Percentiles rank a stretch among this genome's conserved stretches.
These are phyloP conservation scores for Eonycteris spelaea DNA, from an alignment of 2,113 vertebrate genomes.

Conservation along the genomic window DNA sequence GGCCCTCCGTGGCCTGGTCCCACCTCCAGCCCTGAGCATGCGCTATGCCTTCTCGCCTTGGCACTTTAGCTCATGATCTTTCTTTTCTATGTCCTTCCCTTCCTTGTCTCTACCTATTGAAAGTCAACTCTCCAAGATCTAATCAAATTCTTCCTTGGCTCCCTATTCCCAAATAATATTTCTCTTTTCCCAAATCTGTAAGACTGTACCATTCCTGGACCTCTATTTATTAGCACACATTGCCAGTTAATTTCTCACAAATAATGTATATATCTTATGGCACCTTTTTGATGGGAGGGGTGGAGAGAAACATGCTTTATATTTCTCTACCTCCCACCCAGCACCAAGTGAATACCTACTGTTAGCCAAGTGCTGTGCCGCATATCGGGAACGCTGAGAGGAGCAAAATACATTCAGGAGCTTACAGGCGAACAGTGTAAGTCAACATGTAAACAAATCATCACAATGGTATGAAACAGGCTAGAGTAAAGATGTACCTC, in stretches of 20 bases:
- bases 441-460: not conserved
- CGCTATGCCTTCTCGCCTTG: not conserved
- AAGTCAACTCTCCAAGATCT: not conserved
- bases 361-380: not conserved
- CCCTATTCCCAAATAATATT: not conserved
- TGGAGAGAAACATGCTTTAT: not conserved
- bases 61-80: not conserved
- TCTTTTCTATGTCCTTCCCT: not conserved
- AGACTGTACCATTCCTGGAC: accelerated
- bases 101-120: not conserved
- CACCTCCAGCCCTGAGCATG: not conserved
- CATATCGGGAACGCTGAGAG: not conserved
- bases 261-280: not conserved
- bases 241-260: slow-evolving; percentile 3
- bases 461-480: not conserved
- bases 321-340: not conserved
- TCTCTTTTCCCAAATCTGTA: not conserved
- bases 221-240: not conserved
- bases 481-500: not conserved
- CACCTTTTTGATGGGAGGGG: not conserved
- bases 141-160: not conserved
- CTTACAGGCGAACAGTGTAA: not conserved
- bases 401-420: not conserved
- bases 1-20: not conserved
- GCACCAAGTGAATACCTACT: too few species aligned